phyloP scores from a whole-genome alignment of 53 echinoderm and acorn worm genomes.

The Paracentrotus lividus region DNA sequence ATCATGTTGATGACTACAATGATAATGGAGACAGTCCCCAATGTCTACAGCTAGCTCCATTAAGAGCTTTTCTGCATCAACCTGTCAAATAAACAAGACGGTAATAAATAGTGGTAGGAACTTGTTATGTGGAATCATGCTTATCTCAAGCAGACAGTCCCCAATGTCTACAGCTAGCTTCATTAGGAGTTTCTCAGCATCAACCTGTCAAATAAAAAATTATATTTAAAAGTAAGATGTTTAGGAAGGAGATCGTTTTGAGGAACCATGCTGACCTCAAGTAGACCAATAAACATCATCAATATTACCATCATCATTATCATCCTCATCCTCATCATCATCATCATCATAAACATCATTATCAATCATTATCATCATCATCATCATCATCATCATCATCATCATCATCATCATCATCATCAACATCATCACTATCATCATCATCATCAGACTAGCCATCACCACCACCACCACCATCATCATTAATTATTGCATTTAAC shows the following conservation, averaged over 20 bases:
- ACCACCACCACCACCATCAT: neutral
- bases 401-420: constrained; percentile 24
- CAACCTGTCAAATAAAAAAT: no score
- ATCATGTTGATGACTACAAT: no score
- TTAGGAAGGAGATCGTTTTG: no score
- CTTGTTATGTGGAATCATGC: constrained; percentile 79
- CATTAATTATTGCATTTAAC: neutral
- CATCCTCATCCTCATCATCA: neutral
- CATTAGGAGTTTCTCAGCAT: constrained; percentile 82
- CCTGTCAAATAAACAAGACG: no score
- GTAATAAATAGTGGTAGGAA: constrained; percentile 81
- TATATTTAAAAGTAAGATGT: no score
- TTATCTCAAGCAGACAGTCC: constrained; percentile 93
- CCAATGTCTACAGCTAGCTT: constrained; percentile 92
- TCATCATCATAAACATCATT: no score
- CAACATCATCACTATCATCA: constrained; percentile 36
- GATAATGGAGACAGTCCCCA: no score
- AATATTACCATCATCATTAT: no score
- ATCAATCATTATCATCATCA: neutral
- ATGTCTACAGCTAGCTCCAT: no score
- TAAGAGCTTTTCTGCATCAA: no score
- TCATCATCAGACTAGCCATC: constrained; percentile 26
- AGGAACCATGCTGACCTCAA: no score
- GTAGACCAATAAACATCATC: no score
- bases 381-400: neutral